A percentile compares a stretch with the other conserved stretches of the same genome.
phyloP scores from a whole-genome alignment of 1,140 invertebrate genomes.

The Aricia agestis region DNA sequence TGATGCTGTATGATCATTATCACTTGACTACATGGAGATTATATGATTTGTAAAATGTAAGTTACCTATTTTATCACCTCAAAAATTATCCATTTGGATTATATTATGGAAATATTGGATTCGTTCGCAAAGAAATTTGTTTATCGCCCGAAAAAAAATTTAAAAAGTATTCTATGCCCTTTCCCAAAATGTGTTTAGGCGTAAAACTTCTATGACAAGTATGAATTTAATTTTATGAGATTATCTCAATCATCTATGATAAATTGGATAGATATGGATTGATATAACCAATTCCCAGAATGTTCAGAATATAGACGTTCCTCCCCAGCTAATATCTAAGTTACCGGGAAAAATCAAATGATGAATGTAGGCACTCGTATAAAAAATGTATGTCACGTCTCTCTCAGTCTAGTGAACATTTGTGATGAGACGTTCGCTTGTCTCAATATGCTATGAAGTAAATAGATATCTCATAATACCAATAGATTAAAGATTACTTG shows the following conservation, averaged over 20 bases:
- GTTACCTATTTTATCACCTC: too few species aligned
- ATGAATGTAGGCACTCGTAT: background rate
- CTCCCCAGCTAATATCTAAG: background rate
- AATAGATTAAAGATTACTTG: background rate
- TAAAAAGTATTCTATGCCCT: too few species aligned
- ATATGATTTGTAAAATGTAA: background rate
- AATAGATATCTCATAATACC: background rate
- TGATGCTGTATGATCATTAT: background rate
- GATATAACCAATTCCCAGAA: too few species aligned
- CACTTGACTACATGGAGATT: background rate
- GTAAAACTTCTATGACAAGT: too few species aligned
- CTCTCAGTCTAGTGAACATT: background rate
- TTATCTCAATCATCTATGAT: background rate
- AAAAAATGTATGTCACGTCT: constrained; percentile 3
- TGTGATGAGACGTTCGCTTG: background rate
- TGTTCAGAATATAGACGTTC: background rate
- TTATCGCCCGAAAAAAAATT: too few species aligned
- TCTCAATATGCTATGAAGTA: background rate
- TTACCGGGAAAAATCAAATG: background rate
- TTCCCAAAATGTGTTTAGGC: too few species aligned
- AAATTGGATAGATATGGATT: background rate
- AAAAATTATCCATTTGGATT: too few species aligned
- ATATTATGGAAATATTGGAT: too few species aligned
- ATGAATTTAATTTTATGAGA: background rate
- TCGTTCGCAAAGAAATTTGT: too few species aligned